Evolutionary conservation across 1,140 invertebrate genomes (phyloP), one percentile per base, ranked within the genome.

Genomic region (Neoseiulus cucumeris): DNA sequence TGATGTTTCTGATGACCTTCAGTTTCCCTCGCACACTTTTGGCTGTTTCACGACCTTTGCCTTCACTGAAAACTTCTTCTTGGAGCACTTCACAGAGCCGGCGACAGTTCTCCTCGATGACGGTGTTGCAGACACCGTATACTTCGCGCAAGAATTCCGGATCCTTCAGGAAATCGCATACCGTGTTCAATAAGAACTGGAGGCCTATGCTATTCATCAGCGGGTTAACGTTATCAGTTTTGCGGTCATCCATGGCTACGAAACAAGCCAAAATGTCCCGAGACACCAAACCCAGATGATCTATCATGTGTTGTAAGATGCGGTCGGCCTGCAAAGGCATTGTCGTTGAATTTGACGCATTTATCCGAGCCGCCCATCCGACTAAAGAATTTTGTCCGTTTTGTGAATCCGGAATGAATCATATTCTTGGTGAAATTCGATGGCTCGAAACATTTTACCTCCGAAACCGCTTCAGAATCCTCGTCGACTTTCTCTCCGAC

Each of bases 21-120:
- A 59, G 51, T 18, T 33, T 17, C 9, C 33, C 25, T 17, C 22
- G 51, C 17, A 59, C 33, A 17, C 25, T 33, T 25, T 2, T 33
- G 51, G 25, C 22, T 9, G 33, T 59, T 25, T 59, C 51, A 17
- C 51, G 51, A 29, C 33, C 51, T 18, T 25, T 25, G 17, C 51
- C 51, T n/a, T 59, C 51, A 2, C 51, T 20, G 51, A 59, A 59
- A 25, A 59, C 51, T 25, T 59, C 51, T 59, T 25, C 51, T 20
- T 59, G 51, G 14, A 59, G 51, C 25, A 25, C 25, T 25, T 59
- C 51, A 25, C 51, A 59, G 33, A 59, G 51, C 51, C 51, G 25
- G 2, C 51, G 17, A 59, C 51, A 59, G 22, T 59, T 59, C 9
- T 59, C 51, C 14, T 59, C 33, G 14, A 59, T 59, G 25, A 12